phyloP scores from a whole-genome alignment of 2,797 vertebrate species.

The Crocodylus rhombifer region DNA sequence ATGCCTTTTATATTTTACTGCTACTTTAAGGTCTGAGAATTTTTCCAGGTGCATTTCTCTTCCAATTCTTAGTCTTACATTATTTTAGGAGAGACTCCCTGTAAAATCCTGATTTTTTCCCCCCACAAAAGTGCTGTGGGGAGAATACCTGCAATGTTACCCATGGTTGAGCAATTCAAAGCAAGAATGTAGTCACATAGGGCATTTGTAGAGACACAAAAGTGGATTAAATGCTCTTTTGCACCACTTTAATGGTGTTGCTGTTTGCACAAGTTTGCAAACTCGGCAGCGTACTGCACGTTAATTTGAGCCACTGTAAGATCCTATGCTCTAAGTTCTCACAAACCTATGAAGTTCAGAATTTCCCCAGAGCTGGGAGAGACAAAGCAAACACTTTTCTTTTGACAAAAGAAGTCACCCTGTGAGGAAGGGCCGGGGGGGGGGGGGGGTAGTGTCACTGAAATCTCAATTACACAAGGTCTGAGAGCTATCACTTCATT shows the following conservation, averaged over 20 bases:
- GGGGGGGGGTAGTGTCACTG: background rate
- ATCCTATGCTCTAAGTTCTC: background rate
- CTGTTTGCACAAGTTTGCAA: too few species aligned
- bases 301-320: too few species aligned
- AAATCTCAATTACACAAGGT: background rate
- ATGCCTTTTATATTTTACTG: background rate
- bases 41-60: slow-evolving; percentile 45
- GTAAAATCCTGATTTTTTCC: slow-evolving; percentile 33
- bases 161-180: slow-evolving; percentile 16
- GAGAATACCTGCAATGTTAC: slow-evolving; percentile 1
- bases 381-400: background rate
- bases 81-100: slow-evolving; percentile 23
- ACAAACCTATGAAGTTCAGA: background rate
- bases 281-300: too few species aligned
- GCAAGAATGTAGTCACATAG: slow-evolving; percentile 40
- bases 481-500: too few species aligned
- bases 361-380: background rate
- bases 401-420: background rate
- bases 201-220: slow-evolving; percentile 4
- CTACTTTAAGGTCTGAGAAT: background rate
- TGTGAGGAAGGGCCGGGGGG: background rate
- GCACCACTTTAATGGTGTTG: too few species aligned
- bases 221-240: too few species aligned
- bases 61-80: slow-evolving; percentile 53
- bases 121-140: background rate